These are phyloP conservation scores for Vanessa tameamea DNA, from an alignment of 1,140 invertebrate genomes.

Conservation along the genomic window DNA sequence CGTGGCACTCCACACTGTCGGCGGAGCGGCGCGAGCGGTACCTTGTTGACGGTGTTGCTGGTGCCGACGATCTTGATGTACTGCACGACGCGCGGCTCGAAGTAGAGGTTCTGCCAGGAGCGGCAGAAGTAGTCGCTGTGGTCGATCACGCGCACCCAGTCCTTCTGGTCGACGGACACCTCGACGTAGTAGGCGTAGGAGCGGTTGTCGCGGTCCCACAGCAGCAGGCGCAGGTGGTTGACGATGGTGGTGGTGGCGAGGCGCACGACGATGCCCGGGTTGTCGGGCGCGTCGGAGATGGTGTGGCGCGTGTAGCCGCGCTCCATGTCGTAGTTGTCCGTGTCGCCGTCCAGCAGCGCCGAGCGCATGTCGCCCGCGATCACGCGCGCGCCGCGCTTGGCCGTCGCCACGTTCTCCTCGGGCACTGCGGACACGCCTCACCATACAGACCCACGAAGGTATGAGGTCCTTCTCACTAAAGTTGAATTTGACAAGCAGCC, in stretches of 20 bases:
- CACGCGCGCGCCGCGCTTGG: constrained; percentile 89
- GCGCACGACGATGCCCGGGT: constrained; percentile 92
- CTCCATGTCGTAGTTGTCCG: constrained; percentile 94
- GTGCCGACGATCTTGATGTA: constrained; percentile 96
- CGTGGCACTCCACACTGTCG: too few species aligned
- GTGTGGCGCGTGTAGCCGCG: constrained; percentile 95
- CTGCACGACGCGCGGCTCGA: constrained; percentile 92
- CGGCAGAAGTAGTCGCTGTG: constrained; percentile 95
- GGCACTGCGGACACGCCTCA: constrained; percentile 83
- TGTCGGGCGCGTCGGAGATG: constrained; percentile 88
- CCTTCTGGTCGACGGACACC: constrained; percentile 96
- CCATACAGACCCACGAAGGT: too few species aligned
- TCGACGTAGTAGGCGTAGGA: constrained; percentile 99
- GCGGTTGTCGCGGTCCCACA: constrained; percentile 96
- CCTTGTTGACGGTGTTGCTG: constrained; percentile 96
- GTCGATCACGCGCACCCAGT: constrained; percentile 96
- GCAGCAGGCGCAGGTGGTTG: constrained; percentile 94
- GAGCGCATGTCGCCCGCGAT: constrained; percentile 93
- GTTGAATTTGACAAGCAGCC: too few species aligned
- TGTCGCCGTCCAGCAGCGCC: constrained; percentile 93
- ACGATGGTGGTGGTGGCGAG: constrained; percentile 94
- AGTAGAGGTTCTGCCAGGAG: constrained; percentile 98
- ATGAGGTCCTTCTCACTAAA: too few species aligned
- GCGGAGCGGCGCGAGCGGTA: constrained; percentile 42
- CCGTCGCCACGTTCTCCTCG: constrained; percentile 95